phyloP scores from a whole-genome alignment of 2,888 invertebrate species.

The Mythimna albipuncta region DNA sequence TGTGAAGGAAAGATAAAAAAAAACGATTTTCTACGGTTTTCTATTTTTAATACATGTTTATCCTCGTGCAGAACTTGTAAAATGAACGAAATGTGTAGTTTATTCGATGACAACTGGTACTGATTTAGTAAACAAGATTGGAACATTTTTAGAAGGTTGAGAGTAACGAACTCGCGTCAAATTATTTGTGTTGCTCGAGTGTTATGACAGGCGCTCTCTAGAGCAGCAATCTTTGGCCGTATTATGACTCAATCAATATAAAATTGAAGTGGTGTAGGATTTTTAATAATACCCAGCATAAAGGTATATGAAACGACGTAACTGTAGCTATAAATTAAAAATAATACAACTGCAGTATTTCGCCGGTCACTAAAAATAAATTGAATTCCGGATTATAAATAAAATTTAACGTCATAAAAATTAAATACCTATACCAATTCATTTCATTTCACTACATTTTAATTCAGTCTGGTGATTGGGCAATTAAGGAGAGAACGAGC shows the following conservation, averaged over 20 bases:
- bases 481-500: slow-evolving; percentile 60
- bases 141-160: not conserved
- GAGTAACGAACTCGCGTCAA: not conserved
- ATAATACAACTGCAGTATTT: not conserved
- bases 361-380: slow-evolving; percentile 1
- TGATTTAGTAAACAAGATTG: not conserved
- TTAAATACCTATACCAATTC: slow-evolving; percentile 42
- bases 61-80: not conserved
- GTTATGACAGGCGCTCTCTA: slow-evolving; percentile 29
- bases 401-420: slow-evolving; percentile 60
- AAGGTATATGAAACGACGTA: not conserved
- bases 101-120: not conserved
- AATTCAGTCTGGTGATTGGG: slow-evolving; percentile 58
- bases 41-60: not conserved
- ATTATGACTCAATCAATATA: not conserved
- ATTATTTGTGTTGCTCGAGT: slow-evolving; percentile 18
- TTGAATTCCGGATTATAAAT: slow-evolving; percentile 46
- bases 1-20: slow-evolving; percentile 25
- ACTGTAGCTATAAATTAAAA: not conserved
- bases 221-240: not conserved
- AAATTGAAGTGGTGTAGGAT: not conserved
- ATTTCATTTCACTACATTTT: slow-evolving; percentile 26
- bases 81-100: not conserved
- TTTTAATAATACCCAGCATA: not conserved
- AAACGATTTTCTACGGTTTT: not conserved